These are phyloP conservation scores for Drosophila neotestacea DNA, from an alignment of 2,888 invertebrate species.

Conservation along the genomic window DNA sequence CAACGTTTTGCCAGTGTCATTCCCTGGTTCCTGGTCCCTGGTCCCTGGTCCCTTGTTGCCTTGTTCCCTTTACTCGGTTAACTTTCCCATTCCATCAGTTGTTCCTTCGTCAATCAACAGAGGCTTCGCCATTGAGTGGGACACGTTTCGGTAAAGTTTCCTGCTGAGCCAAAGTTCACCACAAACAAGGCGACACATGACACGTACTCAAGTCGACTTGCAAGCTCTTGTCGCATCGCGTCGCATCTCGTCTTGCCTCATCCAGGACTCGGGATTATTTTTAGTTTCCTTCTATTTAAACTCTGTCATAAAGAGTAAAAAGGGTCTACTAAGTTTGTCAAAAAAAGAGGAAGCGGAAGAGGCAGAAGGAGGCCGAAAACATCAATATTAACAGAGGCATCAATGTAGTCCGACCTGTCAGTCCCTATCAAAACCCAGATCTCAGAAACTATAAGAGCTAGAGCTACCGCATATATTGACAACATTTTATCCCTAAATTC, in stretches of 20 bases:
- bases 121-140: slow-evolving; percentile 69
- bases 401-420: too few species aligned
- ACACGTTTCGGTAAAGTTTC: slow-evolving; percentile 72
- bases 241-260: slow-evolving; percentile 2
- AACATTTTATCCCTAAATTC: too few species aligned
- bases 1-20: slow-evolving; percentile 28
- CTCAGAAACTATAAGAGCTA: too few species aligned
- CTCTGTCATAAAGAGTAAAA: too few species aligned
- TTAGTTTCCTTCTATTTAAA: slow-evolving; percentile 50
- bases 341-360: too few species aligned
- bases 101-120: slow-evolving; percentile 70
- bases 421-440: too few species aligned
- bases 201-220: slow-evolving; percentile 71
- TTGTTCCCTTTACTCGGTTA: background rate
- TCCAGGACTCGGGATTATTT: slow-evolving; percentile 61
- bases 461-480: too few species aligned
- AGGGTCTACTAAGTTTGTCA: too few species aligned
- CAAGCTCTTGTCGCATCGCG: slow-evolving; percentile 3
- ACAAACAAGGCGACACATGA: slow-evolving; percentile 77
- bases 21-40: slow-evolving; percentile 15
- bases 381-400: too few species aligned
- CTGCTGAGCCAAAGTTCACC: slow-evolving; percentile 71
- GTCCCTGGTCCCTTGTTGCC: background rate
- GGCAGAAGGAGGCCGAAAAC: too few species aligned
- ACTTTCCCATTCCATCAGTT: slow-evolving; percentile 1